Percentiles rank a stretch among this genome's conserved stretches.
Conservation (phyloP, 2,888 invertebrate genomes). For the Eurytoma californica region DNA sequence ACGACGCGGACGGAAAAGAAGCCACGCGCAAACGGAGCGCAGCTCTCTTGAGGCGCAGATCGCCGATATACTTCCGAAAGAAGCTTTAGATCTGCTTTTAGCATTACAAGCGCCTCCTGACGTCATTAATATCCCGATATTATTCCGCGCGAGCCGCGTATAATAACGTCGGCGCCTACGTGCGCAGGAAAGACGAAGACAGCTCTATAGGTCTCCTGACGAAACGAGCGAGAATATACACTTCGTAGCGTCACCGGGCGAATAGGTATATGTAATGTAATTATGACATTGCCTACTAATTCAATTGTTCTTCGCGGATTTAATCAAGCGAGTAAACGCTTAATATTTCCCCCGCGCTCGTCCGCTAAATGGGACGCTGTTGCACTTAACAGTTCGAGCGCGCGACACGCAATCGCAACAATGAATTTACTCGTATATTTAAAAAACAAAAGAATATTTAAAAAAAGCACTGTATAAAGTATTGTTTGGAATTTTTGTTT, state of each 20-base stretch:
- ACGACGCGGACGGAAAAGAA: background rate
- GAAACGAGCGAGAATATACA: slow-evolving; percentile 21
- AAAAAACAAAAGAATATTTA: too few species aligned
- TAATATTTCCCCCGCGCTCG: too few species aligned
- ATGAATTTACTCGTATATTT: too few species aligned
- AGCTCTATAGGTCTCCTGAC: background rate
- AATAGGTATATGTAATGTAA: background rate
- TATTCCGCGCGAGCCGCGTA: slow-evolving; percentile 32
- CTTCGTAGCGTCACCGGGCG: slow-evolving; percentile 4
- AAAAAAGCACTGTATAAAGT: too few species aligned
- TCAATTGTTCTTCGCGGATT: background rate
- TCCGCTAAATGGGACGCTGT: too few species aligned
- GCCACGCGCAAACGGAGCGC: background rate
- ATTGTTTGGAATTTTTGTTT: too few species aligned
- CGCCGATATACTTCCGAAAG: slow-evolving; percentile 32
- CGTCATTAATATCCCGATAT: slow-evolving; percentile 51
- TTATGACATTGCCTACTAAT: slow-evolving; percentile 6
- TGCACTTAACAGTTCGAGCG: too few species aligned
- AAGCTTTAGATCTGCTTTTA: slow-evolving; percentile 23
- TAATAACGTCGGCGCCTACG: slow-evolving; percentile 46
- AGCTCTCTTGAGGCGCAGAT: background rate
- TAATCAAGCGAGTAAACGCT: too few species aligned
- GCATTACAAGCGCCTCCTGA: slow-evolving; percentile 40
- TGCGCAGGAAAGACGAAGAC: slow-evolving; percentile 45
- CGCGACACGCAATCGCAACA: too few species aligned